Evolutionary conservation across 1,140 invertebrate species (phyloP), one percentile per base, ranked within the genome.

Genomic region (Paralvinella palmiformis): DNA sequence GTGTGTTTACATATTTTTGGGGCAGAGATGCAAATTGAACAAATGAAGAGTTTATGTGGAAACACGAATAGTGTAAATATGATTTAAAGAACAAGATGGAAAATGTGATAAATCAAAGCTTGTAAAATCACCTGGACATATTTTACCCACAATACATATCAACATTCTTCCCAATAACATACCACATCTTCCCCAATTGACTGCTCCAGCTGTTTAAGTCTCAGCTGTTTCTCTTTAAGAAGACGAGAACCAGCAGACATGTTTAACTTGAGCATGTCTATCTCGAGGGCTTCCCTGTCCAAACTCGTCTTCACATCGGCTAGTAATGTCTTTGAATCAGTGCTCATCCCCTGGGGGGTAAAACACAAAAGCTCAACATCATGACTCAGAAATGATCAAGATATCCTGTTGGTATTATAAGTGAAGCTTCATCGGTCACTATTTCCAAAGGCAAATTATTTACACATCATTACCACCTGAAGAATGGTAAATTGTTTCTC

Each of bases 201-300:
- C n/a, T 24, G 27, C 57, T 52, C 65, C 27, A 79, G 67, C 53
- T 74, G 69, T 15, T 69, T 64, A 7, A 76, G 62, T 41, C 73
- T 72, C 36, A 67, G 60, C 59, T 79, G 75, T 59, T 79, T 79
- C 68, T 79, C 73, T 60, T 70, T 67, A 3, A 79, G 37, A 6
- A 79, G 68, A 20, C 65, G 64, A 1, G 66, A 68, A 0, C 75
- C 77, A 15, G 72, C 69, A 22, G 72, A 70, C 69, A 79, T 71
- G 58, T 76, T 74, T 37, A 64, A 55, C 32, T 68, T 66, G 56
- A 77, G 70, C 33, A 68, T 68, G 64, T 77, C 72, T 2, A 79
- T 50, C 29, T 77, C 73, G 4, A 65, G 33, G 0, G 71, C 68
- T 63, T 79, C 75, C 22, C 65, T 71, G 31, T 77, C 77, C 35